Evolutionary conservation across 2,113 vertebrate genomes (phyloP), one percentile per base, ranked within the genome.

Genomic region (Clupea harengus): DNA sequence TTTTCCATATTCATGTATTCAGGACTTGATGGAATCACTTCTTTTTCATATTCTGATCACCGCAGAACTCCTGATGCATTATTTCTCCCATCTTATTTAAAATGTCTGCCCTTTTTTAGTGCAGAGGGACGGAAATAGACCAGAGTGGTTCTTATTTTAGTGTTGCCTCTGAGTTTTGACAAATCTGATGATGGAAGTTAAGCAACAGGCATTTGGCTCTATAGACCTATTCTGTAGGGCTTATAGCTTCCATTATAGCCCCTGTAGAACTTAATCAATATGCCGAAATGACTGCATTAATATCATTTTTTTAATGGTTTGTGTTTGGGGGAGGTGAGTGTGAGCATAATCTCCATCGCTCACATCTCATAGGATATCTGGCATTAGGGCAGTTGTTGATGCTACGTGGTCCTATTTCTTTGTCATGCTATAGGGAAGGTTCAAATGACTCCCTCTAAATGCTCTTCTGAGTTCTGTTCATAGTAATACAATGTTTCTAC

Each of bases 1-100:
- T 78, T 44, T 32, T 78, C 72, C 72, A 78, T 78, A 78, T 78
- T 78, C 72, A 78, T 78, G 25, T 39, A 78, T 78, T 78, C 72
- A 78, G 28, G 72, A 78, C 72, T 39, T 78, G 72, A 32, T 78
- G 72, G 72, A 78, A 78, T 78, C 72, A 15, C 28, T 78, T 32
- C 28, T 78, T 28, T 78, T 78, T 78, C 72, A 39, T 78, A 78
- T 78, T 78, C 72, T 39, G 32, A 15, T 39, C 11, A 17, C 11
- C 15, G 72, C 72, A 32, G 72, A 32, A 28, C 28, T 78, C 28
- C 72, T 32, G 72, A 78, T 78, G 72, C 72, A 78, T 78, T 78
- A 78, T 32, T 78, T 78, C 72, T 39, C 28, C 72, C 25, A 4
- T 78, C 72, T 78, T 28, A 28, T 28, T 72, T 78, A 32, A 78